Percentiles rank a stretch among this genome's conserved stretches.
phyloP scores from a whole-genome alignment of 2,888 invertebrate genomes.

The Podabrus alpinus region DNA sequence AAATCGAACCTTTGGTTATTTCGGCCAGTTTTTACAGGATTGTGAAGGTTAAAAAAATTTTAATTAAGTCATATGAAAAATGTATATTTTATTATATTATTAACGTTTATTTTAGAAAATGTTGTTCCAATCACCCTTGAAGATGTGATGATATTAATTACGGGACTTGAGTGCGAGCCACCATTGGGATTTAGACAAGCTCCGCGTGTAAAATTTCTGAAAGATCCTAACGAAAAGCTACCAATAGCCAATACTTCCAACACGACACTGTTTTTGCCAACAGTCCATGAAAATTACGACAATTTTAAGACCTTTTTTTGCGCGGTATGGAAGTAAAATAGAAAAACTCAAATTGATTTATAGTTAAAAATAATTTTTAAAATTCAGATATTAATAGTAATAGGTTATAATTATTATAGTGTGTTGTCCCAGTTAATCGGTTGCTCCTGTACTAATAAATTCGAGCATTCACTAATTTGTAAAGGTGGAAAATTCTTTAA shows the following conservation, averaged over 20 bases:
- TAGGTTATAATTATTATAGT: too few species aligned
- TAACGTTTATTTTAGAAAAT: neutral
- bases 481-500: too few species aligned
- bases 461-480: too few species aligned
- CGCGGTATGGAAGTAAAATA: too few species aligned
- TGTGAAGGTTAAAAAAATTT: neutral
- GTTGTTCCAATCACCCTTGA: neutral
- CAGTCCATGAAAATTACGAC: neutral
- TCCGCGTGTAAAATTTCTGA: neutral
- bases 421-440: too few species aligned
- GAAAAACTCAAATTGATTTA: too few species aligned
- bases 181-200: neutral
- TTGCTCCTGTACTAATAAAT: too few species aligned
- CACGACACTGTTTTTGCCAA: neutral
- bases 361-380: too few species aligned
- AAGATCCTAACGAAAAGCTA: neutral
- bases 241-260: neutral
- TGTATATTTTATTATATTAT: neutral
- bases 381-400: too few species aligned
- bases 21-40: neutral
- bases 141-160: neutral
- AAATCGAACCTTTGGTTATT: neutral
- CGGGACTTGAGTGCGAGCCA: neutral
- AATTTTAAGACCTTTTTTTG: neutral
- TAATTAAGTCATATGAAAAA: neutral